Evolutionary conservation across 2,888 invertebrate species (phyloP).

Genomic region (Parnassius smintheus): DNA sequence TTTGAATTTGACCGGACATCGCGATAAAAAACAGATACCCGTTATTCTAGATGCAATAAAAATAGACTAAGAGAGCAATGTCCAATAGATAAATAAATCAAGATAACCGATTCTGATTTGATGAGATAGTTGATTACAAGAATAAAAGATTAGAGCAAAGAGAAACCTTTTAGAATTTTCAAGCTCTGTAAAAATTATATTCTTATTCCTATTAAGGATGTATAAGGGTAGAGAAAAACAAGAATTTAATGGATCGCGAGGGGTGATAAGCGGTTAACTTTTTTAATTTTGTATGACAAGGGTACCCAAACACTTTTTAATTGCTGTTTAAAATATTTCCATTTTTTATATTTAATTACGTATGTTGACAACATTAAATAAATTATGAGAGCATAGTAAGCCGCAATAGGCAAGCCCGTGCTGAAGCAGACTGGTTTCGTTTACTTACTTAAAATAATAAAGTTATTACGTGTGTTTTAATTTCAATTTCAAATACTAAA

Average conservation of each 20-base stretch:
- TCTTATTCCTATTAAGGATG: neutral
- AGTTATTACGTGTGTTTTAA: too few relatives aligned
- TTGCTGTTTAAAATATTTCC: too few relatives aligned
- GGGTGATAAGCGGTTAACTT: neutral
- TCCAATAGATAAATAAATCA: slow-evolving; percentile 25
- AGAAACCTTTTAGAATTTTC: slow-evolving; percentile 1
- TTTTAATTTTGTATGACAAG: neutral
- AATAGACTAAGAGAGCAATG: slow-evolving; percentile 17
- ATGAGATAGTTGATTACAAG: slow-evolving; percentile 12
- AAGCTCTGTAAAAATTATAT: slow-evolving; percentile 4
- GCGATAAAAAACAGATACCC: slow-evolving; percentile 19
- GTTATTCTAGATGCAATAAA: slow-evolving; percentile 11
- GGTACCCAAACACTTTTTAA: too few relatives aligned
- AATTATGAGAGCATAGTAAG: too few relatives aligned
- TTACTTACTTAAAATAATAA: too few relatives aligned
- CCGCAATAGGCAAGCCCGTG: too few relatives aligned
- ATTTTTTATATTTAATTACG: too few relatives aligned
- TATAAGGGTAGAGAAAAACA: neutral
- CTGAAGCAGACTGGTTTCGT: too few relatives aligned
- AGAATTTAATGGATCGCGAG: neutral
- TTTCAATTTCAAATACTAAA: too few relatives aligned
- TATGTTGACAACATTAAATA: too few relatives aligned
- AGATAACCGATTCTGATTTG: slow-evolving; percentile 7
- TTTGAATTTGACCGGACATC: slow-evolving; percentile 10
- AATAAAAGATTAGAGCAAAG: slow-evolving; percentile 10